These are phyloP conservation scores for Nannospalax galili DNA, from an alignment of 2,113 vertebrate genomes.

Conservation along the genomic window DNA sequence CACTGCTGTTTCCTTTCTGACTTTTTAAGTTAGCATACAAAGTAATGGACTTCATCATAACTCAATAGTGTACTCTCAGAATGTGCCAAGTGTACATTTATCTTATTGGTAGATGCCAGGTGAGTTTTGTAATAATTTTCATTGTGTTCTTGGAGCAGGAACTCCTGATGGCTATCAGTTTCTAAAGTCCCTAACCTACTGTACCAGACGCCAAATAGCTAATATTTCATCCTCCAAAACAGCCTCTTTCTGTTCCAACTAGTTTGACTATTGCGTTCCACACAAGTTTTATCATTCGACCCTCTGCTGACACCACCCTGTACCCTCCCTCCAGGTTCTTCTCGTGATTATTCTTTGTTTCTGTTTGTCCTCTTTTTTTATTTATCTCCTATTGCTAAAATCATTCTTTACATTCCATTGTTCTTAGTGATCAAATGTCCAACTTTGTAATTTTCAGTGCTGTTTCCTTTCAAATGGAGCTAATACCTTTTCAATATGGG, in stretches of 20 bases:
- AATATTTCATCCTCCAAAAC: background rate
- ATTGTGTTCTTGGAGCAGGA: background rate
- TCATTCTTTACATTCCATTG: background rate
- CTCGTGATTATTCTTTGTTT: background rate
- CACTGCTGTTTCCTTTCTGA: background rate
- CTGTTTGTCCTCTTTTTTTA: slow-evolving; percentile 28
- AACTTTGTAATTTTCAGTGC: slow-evolving; percentile 11
- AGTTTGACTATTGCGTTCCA: slow-evolving; percentile 26
- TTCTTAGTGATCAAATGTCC: background rate
- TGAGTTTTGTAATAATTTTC: background rate
- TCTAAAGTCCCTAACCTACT: background rate
- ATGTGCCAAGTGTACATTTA: background rate
- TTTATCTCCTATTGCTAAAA: background rate
- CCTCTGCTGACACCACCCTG: background rate
- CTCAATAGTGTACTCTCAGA: background rate
- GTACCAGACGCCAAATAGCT: background rate
- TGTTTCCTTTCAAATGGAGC: background rate
- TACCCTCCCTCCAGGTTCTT: background rate
- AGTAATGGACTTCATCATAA: background rate
- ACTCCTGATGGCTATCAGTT: background rate
- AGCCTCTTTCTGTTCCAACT: background rate
- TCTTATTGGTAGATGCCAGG: background rate
- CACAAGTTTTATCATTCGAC: background rate
- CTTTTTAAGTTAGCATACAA: background rate
- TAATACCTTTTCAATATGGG: slow-evolving; percentile 30